Evolutionary conservation across 23 tunicate species (phyloP), one percentile per base, ranked within the genome.

Genomic region (Botrylloides violaceus): DNA sequence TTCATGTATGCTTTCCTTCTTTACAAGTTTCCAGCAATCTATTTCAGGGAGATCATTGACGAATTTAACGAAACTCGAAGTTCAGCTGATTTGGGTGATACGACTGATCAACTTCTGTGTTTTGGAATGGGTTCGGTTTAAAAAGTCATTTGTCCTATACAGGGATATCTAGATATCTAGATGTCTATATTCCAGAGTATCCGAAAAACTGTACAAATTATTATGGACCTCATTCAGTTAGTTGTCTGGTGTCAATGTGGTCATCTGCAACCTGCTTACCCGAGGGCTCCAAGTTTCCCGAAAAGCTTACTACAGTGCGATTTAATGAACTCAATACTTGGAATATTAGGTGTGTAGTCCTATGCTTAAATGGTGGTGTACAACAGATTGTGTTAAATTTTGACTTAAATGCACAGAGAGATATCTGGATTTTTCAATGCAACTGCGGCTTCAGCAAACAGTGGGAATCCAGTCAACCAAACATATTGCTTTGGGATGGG

Each of bases 191-290:
- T n/a, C n/a, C n/a, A 68, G 74, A 35, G 12, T 68, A 68, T 28
- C 74, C 74, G 20, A 56, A 68, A 12, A 56, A 30, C 9, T 68
- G 74, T 36, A 23, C 23, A 30, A 19, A 32, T n/a, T 68, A 68
- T 2, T 76, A 63, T 32, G 80, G 80, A 19, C 71, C 36, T 25
- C 80, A 76, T 39, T 24, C 80, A 18, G 34, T 61, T 3, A 70
- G 61, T 24, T 76, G 80, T 47, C 59, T 76, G 49, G 49, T 29
- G 24, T 60, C 80, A 23, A 63, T 76, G 21, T 76, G 80, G 80
- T 18, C 60, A 34, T 35, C 68, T 38, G 71, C 68, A 18, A 63
- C 34, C 2, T 76, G 80, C 35, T 1, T 76, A 12, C 55, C 35
- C 0, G 71, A 59, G 15, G 80, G 80, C 19, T 62, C 36, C 3